Evolutionary conservation across 2,888 invertebrate species (phyloP), one percentile per base, ranked within the genome.

Genomic region (Phania funesta): DNA sequence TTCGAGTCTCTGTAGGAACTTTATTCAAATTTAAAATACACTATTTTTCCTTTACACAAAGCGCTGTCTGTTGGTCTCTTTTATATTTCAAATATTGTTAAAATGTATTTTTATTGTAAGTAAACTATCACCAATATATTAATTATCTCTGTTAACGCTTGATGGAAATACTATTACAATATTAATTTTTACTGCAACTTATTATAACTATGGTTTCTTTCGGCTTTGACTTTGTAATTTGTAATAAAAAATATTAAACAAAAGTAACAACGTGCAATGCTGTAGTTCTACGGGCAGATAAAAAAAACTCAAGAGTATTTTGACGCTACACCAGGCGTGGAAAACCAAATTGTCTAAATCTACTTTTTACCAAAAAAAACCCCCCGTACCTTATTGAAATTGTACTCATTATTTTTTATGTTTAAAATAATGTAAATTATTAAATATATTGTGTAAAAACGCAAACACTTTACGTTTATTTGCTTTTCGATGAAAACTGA

Each of bases 191-290:
- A 50, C 48, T 38, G 16, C 35, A 46, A 41, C n/a, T n/a, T n/a
- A n/a, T n/a, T n/a, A n/a, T 62, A 52, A 46, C 6, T 32, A 44
- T 64, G 24, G 50, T 35, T 64, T 13, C 24, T 44, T 50, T 67
- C 44, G 20, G 38, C 75, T 70, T 16, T 48, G 56, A 26, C 62
- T 58, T 50, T 65, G 44, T 38, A 65, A 60, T 60, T 75, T 78
- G 48, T 58, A 67, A 65, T 74, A 73, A 74, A n/a, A n/a, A 44
- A 68, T 67, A 68, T 58, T 29, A 58, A 82, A 82, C 48, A 56
- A 81, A 82, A 77, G 67, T 78, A 82, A n/a, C n/a, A n/a, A 82
- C 82, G 78, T 82, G 82, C 82, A 74, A 50, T 64, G 22, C 26
- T 24, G 18, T 56, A 56, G 16, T 44, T 32, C n/a, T 6, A 20